Base-by-base conservation (phyloP, 2,888 invertebrate genomes). In the Troglohyphantes excavatus region DNA sequence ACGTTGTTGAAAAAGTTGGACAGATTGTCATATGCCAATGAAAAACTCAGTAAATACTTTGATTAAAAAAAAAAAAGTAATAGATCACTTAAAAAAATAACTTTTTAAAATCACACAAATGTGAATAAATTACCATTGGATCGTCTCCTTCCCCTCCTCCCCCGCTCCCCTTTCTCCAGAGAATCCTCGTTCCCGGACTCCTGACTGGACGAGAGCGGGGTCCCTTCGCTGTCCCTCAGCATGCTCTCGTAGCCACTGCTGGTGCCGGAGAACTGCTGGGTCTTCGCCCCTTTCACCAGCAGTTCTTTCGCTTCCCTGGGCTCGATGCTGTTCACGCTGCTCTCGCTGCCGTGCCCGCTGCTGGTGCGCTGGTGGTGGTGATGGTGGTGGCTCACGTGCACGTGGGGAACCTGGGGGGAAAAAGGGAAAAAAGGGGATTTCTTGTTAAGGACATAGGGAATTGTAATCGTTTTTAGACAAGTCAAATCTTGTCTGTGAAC, bases 241-340 rank as follows among this genome's bases (percentile, higher is more conserved):
- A 98, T 97, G 92, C 97, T 97, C 93, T 98, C 98, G 93, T 98
- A 98, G 0, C 98, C 98, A 73, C 95, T 95, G 92, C 97, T 97
- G 93, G 97, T 97, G 2, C 97, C 91, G 13, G 91, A 90, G 26
- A 79, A 88, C 82, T 88, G 91, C 61, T 86, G 90, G n/a, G 78
- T 90, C 72, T 86, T 91, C 23, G 84, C 63, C 85, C 90, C 84
- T 67, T 85, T 85, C n/a, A 85, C n/a, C 17, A 90, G 76, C 65
- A 75, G 79, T 29, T 91, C 85, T 29, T 90, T 87, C 9, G 85
- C 85, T 63, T 91, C 90, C 23, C 84, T 88, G 78, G 89, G 91
- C 72, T 27, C 91, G 21, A 91, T 90, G 88, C 91, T 91, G 39
- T 91, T 83, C 26, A 91, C 91, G 43, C 91, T 92, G 70, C 91